These are phyloP conservation scores for Porites australiensis DNA, from an alignment of 64 coral and sea anemone genomes.

Conservation along the genomic window DNA sequence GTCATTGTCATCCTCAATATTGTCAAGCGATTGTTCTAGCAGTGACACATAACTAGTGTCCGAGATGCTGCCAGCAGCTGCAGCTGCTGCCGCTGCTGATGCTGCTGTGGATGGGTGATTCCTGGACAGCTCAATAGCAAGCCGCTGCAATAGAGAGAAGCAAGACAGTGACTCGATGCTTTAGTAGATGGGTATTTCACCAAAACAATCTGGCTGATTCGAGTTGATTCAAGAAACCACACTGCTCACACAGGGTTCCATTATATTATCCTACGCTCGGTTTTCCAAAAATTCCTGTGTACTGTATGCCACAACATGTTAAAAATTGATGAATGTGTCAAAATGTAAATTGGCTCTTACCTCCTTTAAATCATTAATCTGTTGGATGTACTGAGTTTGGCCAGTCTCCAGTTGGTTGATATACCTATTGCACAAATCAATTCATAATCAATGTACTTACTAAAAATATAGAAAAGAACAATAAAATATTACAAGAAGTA, in stretches of 20 bases:
- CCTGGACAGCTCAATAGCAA: conserved; percentile 92
- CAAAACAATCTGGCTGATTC: not conserved
- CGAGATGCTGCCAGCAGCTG: conserved; percentile 6
- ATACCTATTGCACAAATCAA: conserved; percentile 71
- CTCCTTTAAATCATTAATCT: conserved; percentile 99
- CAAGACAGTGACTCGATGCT: too few species aligned
- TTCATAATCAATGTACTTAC: too few species aligned
- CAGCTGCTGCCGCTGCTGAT: conserved; percentile 46
- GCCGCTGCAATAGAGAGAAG: conserved; percentile 52
- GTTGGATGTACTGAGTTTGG: conserved; percentile 90
- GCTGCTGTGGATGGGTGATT: conserved; percentile 71
- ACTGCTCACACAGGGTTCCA: too few species aligned
- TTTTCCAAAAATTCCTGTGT: too few species aligned
- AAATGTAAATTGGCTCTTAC: conserved; percentile 2
- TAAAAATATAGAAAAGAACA: too few species aligned
- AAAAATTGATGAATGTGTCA: too few species aligned
- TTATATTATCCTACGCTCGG: too few species aligned
- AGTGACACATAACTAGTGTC: conserved; percentile 89
- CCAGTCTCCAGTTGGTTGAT: conserved; percentile 88
- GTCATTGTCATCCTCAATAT: conserved; percentile 90
- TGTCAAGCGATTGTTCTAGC: conserved; percentile 90
- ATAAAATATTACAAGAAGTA: too few species aligned
- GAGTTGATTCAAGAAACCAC: not conserved
- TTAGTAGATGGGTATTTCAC: not conserved
- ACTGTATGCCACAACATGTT: too few species aligned